Conservation (phyloP, 2,888 invertebrate species). For the Trichacis sp. region DNA sequence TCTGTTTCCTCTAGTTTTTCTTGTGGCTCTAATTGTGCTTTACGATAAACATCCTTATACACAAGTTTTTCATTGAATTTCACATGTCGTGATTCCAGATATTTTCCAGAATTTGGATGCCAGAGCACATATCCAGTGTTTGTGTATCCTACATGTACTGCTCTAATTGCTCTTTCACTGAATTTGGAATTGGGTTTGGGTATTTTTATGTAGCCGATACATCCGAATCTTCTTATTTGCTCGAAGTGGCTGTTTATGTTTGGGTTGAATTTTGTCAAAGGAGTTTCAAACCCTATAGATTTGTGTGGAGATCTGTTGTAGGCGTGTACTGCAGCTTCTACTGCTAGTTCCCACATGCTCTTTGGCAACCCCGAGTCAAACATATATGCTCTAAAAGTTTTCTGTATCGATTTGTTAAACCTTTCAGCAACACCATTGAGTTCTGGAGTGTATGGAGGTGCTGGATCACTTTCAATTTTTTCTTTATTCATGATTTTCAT, state of each 20-base stretch:
- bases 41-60: no score
- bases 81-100: constrained; percentile 20
- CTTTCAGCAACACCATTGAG: constrained; percentile 33
- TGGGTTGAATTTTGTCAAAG: constrained; percentile 21
- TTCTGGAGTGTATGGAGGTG: constrained; percentile 17
- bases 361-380: no score
- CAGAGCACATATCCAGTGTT: constrained; percentile 39
- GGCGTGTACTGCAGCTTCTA: constrained; percentile 33
- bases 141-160: constrained; percentile 26
- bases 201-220: constrained; percentile 28
- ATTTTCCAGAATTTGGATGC: constrained; percentile 26
- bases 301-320: constrained; percentile 39
- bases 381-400: constrained; percentile 30
- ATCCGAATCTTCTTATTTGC: constrained; percentile 24
- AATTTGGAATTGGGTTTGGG: constrained; percentile 25
- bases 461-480: no score
- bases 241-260: constrained; percentile 21
- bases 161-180: constrained; percentile 12
- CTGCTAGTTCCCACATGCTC: no score
- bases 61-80: no score
- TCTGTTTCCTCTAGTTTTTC: constrained; percentile 8
- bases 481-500: constrained; percentile 16
- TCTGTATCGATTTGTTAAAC: constrained; percentile 20
- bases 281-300: constrained; percentile 16
- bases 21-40: not conserved